These are phyloP conservation scores for Pollicipes pollicipes DNA, from an alignment of 1,140 invertebrate genomes.

Conservation along the genomic window DNA sequence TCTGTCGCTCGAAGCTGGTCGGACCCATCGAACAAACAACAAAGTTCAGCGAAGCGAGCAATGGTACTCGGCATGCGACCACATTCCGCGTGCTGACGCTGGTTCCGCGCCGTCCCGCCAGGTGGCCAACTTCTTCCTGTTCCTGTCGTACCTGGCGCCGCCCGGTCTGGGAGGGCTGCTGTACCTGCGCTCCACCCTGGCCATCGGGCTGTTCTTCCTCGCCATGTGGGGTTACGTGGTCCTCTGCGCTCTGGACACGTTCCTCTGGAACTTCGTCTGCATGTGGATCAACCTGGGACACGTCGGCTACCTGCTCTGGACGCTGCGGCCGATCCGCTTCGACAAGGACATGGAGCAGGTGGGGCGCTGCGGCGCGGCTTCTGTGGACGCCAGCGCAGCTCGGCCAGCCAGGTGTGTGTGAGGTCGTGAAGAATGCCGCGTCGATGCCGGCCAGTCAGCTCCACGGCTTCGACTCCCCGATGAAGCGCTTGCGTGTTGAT, in stretches of 20 bases:
- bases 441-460: no score
- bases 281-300: constrained; percentile 64
- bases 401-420: no score
- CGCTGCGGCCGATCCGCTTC: constrained; percentile 61
- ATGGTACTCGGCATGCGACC: no score
- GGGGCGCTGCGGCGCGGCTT: constrained; percentile 18
- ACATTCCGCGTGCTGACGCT: constrained; percentile 16
- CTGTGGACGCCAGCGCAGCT: no score
- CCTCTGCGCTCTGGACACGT: constrained; percentile 63
- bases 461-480: no score
- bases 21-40: no score
- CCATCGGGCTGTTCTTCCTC: constrained; percentile 56
- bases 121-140: constrained; percentile 60
- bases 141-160: constrained; percentile 58
- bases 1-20: no score
- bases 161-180: constrained; percentile 57
- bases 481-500: no score
- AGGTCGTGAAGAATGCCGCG: no score
- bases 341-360: constrained; percentile 69
- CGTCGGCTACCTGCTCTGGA: constrained; percentile 57
- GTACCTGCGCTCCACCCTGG: constrained; percentile 51
- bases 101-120: constrained; percentile 27
- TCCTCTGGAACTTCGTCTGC: constrained; percentile 69
- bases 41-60: no score
- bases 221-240: constrained; percentile 65